Percentiles rank a stretch among this genome's conserved stretches.
Conservation (phyloP, 1,140 invertebrate species). For the Rhynchophorus ferrugineus region DNA sequence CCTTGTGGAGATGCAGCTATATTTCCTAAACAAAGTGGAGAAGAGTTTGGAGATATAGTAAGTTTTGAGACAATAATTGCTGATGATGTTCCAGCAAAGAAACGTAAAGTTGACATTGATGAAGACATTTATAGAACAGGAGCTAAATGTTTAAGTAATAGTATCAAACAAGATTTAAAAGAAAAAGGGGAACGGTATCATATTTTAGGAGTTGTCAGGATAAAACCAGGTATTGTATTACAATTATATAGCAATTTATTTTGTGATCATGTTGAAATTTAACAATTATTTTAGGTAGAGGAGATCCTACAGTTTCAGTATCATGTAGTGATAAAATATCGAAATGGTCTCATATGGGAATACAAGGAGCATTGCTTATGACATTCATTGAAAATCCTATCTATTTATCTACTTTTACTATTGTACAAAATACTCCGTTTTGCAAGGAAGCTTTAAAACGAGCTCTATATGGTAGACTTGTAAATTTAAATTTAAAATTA, state of each 20-base stretch:
- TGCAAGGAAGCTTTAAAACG: constrained; percentile 55
- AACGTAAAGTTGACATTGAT: constrained; percentile 36
- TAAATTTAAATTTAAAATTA: constrained; percentile 28
- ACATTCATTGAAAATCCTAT: constrained; percentile 60
- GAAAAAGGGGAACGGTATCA: constrained; percentile 59
- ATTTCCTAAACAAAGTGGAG: constrained; percentile 50
- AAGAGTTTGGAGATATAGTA: constrained; percentile 33
- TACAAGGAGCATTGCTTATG: constrained; percentile 73
- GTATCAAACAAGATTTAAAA: constrained; percentile 48
- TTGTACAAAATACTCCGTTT: constrained; percentile 62
- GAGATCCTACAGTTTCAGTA: constrained; percentile 79
- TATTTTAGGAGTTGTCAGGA: constrained; percentile 64
- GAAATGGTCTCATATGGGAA: constrained; percentile 76
- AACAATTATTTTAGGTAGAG: constrained; percentile 46
- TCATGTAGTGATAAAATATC: constrained; percentile 92
- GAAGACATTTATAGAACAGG: constrained; percentile 75
- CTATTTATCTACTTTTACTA: constrained; percentile 61
- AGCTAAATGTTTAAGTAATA: constrained; percentile 67
- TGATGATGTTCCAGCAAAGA: constrained; percentile 20
- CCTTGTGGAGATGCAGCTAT: constrained; percentile 96
- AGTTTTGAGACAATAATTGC: constrained; percentile 25
- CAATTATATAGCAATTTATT: not conserved
- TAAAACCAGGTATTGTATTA: constrained; percentile 67
- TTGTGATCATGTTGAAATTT: not conserved
- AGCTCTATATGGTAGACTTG: constrained; percentile 51